Percentiles rank a stretch among this genome's conserved stretches.
Conservation (phyloP, 1,140 invertebrate genomes). For the Bombus haemorrhoidalis region DNA sequence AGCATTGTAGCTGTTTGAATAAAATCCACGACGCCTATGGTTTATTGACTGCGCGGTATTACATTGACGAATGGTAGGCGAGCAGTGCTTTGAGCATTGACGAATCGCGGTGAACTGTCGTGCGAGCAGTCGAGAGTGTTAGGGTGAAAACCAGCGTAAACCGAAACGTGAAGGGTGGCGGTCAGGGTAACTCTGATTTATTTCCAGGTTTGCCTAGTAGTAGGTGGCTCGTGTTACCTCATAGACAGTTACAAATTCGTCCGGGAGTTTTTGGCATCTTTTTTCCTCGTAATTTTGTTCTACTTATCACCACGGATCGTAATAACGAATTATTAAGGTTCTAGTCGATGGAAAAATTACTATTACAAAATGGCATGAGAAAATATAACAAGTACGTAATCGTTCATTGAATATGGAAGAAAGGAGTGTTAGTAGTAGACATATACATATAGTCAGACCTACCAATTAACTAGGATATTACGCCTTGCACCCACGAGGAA, state of each 20-base stretch:
- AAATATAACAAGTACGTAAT: too few relatives aligned
- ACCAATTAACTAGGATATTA: too few relatives aligned
- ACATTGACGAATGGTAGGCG: slow-evolving; percentile 70
- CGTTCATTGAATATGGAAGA: too few relatives aligned
- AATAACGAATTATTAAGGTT: too few relatives aligned
- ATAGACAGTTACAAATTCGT: slow-evolving; percentile 39
- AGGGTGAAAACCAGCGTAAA: slow-evolving; percentile 51
- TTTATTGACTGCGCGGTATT: slow-evolving; percentile 66
- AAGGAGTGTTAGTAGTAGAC: too few relatives aligned
- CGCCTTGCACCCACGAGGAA: too few relatives aligned
- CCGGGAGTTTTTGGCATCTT: slow-evolving; percentile 5
- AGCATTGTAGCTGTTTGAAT: slow-evolving; percentile 8
- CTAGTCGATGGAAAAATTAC: too few relatives aligned
- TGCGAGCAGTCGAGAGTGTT: slow-evolving; percentile 33
- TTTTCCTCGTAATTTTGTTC: neutral
- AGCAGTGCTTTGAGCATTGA: slow-evolving; percentile 50
- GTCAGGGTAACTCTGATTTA: slow-evolving; percentile 49
- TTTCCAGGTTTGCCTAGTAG: slow-evolving; percentile 43
- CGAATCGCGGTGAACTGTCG: slow-evolving; percentile 51
- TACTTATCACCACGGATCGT: too few relatives aligned
- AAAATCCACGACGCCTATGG: slow-evolving; percentile 53
- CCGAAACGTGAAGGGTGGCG: slow-evolving; percentile 50
- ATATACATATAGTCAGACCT: too few relatives aligned
- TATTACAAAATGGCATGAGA: too few relatives aligned
- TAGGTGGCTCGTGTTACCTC: slow-evolving; percentile 31